Conservation (phyloP, 2,113 vertebrate species). For the Odocoileus virginianus region DNA sequence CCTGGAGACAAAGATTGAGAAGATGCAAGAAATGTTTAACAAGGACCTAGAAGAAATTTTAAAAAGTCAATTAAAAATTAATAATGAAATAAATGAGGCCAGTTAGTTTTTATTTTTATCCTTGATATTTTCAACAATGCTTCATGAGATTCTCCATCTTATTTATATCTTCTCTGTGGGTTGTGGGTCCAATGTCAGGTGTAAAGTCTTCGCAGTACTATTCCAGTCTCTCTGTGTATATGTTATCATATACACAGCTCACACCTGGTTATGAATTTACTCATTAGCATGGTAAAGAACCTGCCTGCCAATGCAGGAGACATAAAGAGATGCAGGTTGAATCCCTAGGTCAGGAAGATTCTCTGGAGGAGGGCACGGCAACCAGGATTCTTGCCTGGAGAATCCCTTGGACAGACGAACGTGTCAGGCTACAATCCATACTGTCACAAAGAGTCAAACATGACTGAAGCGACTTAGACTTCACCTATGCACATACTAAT, state of each 20-base stretch:
- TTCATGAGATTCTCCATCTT: background rate
- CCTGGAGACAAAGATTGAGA: too few relatives aligned
- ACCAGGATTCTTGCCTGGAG: background rate
- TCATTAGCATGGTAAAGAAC: background rate
- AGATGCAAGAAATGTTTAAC: too few relatives aligned
- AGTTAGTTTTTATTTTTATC: background rate
- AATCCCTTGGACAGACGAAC: background rate
- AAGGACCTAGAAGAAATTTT: too few relatives aligned
- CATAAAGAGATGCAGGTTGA: background rate
- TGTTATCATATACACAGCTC: background rate
- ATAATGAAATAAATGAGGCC: too few relatives aligned
- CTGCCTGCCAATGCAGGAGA: background rate
- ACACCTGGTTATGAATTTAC: background rate
- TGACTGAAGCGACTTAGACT: background rate
- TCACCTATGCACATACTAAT: background rate
- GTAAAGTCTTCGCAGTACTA: background rate
- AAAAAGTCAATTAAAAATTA: too few relatives aligned
- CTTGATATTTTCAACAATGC: background rate
- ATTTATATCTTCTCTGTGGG: background rate
- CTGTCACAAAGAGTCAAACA: background rate
- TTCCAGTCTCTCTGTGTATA: background rate
- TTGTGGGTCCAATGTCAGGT: background rate
- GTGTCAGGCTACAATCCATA: background rate
- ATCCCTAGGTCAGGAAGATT: background rate
- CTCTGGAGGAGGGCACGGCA: background rate